Evolutionary conservation across 2,797 vertebrate genomes (phyloP), one percentile per base, ranked within the genome.

Genomic region (Tragelaphus oryx): DNA sequence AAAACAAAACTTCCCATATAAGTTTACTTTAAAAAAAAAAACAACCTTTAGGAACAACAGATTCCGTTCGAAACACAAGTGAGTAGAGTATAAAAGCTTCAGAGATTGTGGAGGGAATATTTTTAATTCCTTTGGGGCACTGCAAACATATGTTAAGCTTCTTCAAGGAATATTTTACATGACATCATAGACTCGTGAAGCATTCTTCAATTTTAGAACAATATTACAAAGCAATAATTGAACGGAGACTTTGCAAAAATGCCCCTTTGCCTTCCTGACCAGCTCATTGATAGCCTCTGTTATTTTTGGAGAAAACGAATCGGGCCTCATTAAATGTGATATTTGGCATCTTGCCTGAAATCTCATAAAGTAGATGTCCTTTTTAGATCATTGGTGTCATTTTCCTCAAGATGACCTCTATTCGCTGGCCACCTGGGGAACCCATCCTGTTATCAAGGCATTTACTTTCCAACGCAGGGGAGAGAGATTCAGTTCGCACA

Each of bases 371-470:
- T 92, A 95, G 96, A 98, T 96, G 97, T 98, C 97, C 97, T 98
- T 97, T 54, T 28, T 89, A 97, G 98, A 98, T 97, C 97, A 97
- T 85, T 76, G 97, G 97, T 98, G 97, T 98, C 97, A 95, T 98
- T 98, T 98, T 98, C 96, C 95, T 97, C 96, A 96, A 96, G 97
- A 98, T 97, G 93, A 98, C 98, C 98, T 98, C 98, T 98, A 95
- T 94, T 97, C 98, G 97, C 96, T 82, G 76, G 92, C 96, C 97
- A 97, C n/a, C 89, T 10, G 2, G 93, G 95, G 93, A 97, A 98
- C 97, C 96, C 95, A 98, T 96, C 91, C 95, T 95, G 91, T 95
- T 98, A 97, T 95, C 94, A 95, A 98, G 92, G 93, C 92, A 71
- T 57, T 80, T 82, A 85, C 96, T 97, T 71, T 96, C 86, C 82